These are phyloP conservation scores for Odocoileus virginianus DNA, from an alignment of 2,113 vertebrate genomes.

Conservation along the genomic window DNA sequence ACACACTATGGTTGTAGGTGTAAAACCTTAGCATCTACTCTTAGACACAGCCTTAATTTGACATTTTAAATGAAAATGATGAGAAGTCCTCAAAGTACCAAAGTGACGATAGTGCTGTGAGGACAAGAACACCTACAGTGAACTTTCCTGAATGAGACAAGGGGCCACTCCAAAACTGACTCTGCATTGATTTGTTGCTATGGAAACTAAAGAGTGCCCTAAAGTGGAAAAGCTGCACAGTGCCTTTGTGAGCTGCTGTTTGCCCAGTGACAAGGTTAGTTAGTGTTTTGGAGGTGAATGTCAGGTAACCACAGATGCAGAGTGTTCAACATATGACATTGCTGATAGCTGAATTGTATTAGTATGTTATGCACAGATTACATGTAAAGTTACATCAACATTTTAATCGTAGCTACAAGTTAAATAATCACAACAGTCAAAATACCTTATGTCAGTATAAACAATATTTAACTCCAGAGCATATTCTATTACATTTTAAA, in stretches of 20 bases:
- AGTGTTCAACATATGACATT: constrained; percentile 37
- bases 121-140: background rate
- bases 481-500: background rate
- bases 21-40: constrained; percentile 15
- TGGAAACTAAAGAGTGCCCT: constrained; percentile 59
- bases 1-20: background rate
- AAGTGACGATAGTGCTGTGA: background rate
- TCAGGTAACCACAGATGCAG: constrained; percentile 26
- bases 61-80: constrained; percentile 53
- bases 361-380: constrained; percentile 30
- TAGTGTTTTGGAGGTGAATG: constrained; percentile 48
- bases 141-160: background rate
- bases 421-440: background rate
- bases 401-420: constrained; percentile 31
- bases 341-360: constrained; percentile 50
- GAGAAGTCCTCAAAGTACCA: constrained; percentile 31
- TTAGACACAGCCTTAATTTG: constrained; percentile 39
- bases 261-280: constrained; percentile 48
- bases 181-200: constrained; percentile 54
- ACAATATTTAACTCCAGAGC: constrained; percentile 25
- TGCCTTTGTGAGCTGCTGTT: background rate
- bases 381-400: background rate
- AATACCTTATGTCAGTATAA: background rate
- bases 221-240: background rate
- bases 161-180: background rate